Evolutionary conservation across 2,888 invertebrate species (phyloP).

Genomic region (Dynastes maya): DNA sequence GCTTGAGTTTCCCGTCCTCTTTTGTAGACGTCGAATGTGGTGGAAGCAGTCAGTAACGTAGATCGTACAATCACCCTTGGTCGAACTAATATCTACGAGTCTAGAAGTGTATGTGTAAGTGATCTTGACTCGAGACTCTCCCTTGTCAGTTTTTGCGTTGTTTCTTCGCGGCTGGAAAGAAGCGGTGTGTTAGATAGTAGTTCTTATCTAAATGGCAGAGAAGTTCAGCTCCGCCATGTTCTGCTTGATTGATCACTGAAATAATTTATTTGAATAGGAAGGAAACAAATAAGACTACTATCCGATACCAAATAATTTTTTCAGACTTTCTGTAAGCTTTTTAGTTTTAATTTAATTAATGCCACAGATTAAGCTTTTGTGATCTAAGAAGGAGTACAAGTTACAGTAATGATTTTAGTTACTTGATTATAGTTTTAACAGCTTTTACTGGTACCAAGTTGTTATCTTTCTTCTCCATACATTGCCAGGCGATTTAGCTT

Average conservation of each 20-base stretch:
- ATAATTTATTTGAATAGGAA: slow-evolving; percentile 45
- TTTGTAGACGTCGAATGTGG: slow-evolving; percentile 18
- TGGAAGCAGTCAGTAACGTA: slow-evolving; percentile 14
- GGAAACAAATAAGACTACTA: slow-evolving; percentile 37
- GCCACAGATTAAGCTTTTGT: too few species aligned
- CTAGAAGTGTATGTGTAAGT: slow-evolving; percentile 54
- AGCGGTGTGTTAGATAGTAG: slow-evolving; percentile 45
- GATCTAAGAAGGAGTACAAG: too few species aligned
- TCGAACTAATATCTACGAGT: slow-evolving; percentile 31
- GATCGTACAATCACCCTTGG: slow-evolving; percentile 14
- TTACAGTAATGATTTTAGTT: too few species aligned
- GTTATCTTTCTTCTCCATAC: too few species aligned
- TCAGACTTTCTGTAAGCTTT: background rate
- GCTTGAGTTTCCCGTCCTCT: slow-evolving; percentile 18
- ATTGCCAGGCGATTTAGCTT: too few species aligned
- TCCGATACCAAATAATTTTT: slow-evolving; percentile 31
- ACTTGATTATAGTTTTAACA: too few species aligned
- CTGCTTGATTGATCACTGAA: slow-evolving; percentile 46
- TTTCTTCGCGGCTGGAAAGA: slow-evolving; percentile 39
- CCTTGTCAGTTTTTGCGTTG: slow-evolving; percentile 46
- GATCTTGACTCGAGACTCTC: slow-evolving; percentile 54
- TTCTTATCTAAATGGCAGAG: slow-evolving; percentile 48
- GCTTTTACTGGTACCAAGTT: too few species aligned
- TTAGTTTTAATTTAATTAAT: too few species aligned
- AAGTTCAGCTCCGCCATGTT: slow-evolving; percentile 43